phyloP scores from a whole-genome alignment of 2,888 invertebrate species.

The Rhagonycha fulva region DNA sequence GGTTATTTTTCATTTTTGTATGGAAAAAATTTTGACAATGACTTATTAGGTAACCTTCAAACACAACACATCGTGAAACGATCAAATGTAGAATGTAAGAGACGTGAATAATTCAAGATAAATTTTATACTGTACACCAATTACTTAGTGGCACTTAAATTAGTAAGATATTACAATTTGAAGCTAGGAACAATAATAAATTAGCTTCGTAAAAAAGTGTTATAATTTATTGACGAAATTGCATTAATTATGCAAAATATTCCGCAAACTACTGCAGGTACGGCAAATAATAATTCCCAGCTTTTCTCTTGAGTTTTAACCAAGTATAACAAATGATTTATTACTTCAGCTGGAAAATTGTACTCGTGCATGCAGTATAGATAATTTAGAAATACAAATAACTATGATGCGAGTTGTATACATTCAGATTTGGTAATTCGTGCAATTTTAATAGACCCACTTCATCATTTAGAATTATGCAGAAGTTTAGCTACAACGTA shows the following conservation, averaged over 20 bases:
- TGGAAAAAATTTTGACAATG: no score
- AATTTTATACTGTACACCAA: not conserved
- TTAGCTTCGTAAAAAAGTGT: not conserved
- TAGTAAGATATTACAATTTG: not conserved
- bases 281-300: not conserved
- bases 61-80: not conserved
- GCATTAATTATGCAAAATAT: not conserved
- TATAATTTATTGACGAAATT: not conserved
- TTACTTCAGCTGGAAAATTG: not conserved
- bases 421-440: not conserved
- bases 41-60: no score
- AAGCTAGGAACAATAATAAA: not conserved
- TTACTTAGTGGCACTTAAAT: not conserved
- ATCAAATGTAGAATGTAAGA: not conserved
- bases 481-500: not conserved
- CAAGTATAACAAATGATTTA: not conserved
- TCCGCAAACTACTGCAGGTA: not conserved
- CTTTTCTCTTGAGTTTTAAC: not conserved
- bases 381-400: not conserved
- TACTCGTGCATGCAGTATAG: not conserved
- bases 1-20: no score
- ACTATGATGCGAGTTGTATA: not conserved
- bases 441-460: not conserved
- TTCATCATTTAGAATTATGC: not conserved
- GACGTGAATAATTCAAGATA: not conserved